phyloP scores from a whole-genome alignment of 1,140 invertebrate genomes.

The Homarus americanus region DNA sequence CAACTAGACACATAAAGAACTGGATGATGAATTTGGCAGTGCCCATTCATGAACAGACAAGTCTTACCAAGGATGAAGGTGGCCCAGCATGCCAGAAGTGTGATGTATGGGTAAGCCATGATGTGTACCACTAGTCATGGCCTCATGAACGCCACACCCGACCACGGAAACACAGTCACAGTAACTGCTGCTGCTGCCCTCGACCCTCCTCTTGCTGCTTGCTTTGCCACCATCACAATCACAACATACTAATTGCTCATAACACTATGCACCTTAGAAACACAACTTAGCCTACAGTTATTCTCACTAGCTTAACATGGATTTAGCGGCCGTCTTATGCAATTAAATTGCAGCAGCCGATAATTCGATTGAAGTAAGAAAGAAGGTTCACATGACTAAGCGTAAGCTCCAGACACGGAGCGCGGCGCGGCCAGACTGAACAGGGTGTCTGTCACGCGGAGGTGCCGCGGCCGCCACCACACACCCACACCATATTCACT shows the following conservation, averaged over 20 bases:
- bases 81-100: constrained; percentile 34
- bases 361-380: constrained; percentile 12
- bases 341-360: constrained; percentile 55
- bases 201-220: constrained; percentile 47
- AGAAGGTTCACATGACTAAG: constrained; percentile 41
- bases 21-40: neutral
- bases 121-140: constrained; percentile 48
- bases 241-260: constrained; percentile 41
- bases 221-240: constrained; percentile 52
- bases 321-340: constrained; percentile 32
- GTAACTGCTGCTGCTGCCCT: constrained; percentile 3
- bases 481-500: neutral
- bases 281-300: constrained; percentile 23
- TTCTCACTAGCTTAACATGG: constrained; percentile 38
- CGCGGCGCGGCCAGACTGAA: constrained; percentile 50
- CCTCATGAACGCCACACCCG: constrained; percentile 40
- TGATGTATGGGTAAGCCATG: constrained; percentile 50
- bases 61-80: constrained; percentile 13
- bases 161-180: constrained; percentile 31
- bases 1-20: too few relatives aligned
- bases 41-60: too few relatives aligned
- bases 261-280: constrained; percentile 2
- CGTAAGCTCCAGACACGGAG: constrained; percentile 17
- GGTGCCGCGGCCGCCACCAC: constrained; percentile 27
- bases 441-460: constrained; percentile 54